Evolutionary conservation across 2,888 invertebrate genomes (phyloP).

Genomic region (Philereme transversata): DNA sequence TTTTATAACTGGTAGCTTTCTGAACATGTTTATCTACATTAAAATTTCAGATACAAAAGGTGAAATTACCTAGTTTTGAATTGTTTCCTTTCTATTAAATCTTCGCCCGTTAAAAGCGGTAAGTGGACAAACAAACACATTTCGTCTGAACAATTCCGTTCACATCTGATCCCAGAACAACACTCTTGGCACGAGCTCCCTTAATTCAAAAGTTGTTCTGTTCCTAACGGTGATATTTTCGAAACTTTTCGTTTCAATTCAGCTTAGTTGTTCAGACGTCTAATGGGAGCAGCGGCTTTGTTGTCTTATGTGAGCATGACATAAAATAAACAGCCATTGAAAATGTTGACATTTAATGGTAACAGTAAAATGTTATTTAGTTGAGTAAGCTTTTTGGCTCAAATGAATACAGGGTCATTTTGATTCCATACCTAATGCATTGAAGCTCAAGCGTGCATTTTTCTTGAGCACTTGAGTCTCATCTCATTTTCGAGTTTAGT

Average conservation of each 20-base stretch:
- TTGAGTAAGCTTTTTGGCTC: slow-evolving; percentile 17
- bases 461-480: too few species aligned
- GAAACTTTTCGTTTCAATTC: slow-evolving; percentile 52
- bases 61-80: slow-evolving; percentile 17
- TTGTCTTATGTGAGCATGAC: slow-evolving; percentile 32
- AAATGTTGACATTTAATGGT: slow-evolving; percentile 20
- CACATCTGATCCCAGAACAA: slow-evolving; percentile 46
- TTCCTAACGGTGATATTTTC: slow-evolving; percentile 50
- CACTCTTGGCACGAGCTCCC: slow-evolving; percentile 60
- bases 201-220: slow-evolving; percentile 60
- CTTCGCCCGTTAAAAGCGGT: slow-evolving; percentile 31
- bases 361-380: slow-evolving; percentile 22
- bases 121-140: slow-evolving; percentile 50
- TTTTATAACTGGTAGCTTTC: slow-evolving; percentile 18
- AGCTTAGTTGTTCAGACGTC: slow-evolving; percentile 49
- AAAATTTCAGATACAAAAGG: slow-evolving; percentile 13
- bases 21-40: slow-evolving; percentile 11
- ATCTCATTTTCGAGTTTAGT: too few species aligned
- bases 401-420: slow-evolving; percentile 6
- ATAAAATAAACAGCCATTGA: slow-evolving; percentile 28
- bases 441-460: too few species aligned
- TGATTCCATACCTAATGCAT: background rate
- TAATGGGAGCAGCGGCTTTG: slow-evolving; percentile 37
- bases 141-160: slow-evolving; percentile 45
- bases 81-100: slow-evolving; percentile 20